Evolutionary conservation across 2,797 vertebrate species (phyloP).

Genomic region (Prionace glauca): DNA sequence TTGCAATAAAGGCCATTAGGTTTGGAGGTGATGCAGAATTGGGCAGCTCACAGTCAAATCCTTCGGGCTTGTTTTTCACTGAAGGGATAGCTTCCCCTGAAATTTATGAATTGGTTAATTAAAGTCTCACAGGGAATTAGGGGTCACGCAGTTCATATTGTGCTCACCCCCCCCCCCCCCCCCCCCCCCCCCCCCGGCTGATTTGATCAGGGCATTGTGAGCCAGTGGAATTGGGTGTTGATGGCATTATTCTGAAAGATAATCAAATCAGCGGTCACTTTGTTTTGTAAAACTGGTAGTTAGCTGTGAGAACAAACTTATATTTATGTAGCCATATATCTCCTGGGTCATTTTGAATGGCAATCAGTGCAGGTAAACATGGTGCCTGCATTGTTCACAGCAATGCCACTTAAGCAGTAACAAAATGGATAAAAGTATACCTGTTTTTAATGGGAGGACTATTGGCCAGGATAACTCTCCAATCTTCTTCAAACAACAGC

Average conservation of each 20-base stretch:
- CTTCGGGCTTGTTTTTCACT: neutral
- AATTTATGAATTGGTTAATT: conserved; percentile 17
- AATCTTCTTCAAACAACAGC: neutral
- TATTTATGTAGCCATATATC: neutral
- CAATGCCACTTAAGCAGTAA: neutral
- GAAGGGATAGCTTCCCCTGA: neutral
- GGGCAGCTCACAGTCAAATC: neutral
- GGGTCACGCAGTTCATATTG: neutral
- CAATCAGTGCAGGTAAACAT: neutral
- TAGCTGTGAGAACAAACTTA: neutral
- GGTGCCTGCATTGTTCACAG: neutral
- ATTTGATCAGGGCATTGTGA: neutral
- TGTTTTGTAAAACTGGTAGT: neutral
- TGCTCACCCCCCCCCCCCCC: neutral
- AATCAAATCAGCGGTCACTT: neutral
- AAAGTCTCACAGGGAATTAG: neutral
- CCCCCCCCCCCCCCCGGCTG: neutral
- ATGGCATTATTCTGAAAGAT: neutral
- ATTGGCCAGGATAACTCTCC: neutral
- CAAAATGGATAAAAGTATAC: neutral
- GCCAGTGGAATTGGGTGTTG: neutral
- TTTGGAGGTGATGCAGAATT: neutral
- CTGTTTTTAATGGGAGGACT: neutral
- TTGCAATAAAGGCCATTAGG: neutral
- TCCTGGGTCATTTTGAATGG: neutral